phyloP scores from a whole-genome alignment of 2,113 vertebrate genomes.

The Baryphthengus martii region DNA sequence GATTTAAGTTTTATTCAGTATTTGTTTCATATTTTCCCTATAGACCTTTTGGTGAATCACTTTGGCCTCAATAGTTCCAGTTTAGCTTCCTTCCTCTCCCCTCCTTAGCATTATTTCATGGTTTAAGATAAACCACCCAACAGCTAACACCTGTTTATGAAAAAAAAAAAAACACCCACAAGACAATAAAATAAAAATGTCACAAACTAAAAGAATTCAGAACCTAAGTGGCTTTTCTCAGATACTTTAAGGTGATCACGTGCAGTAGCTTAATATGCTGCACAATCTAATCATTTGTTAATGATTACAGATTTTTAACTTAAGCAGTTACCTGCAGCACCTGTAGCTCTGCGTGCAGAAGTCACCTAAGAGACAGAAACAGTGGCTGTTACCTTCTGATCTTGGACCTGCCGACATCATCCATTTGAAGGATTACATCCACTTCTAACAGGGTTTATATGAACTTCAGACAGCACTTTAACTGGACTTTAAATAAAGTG shows the following conservation, averaged over 20 bases:
- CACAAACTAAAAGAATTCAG: not conserved
- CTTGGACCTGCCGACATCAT: not conserved
- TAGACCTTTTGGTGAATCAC: not conserved
- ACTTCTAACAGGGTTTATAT: not conserved
- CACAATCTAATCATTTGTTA: not conserved
- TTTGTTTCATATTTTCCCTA: not conserved
- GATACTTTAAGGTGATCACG: not conserved
- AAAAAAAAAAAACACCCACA: not conserved
- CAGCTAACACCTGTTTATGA: not conserved
- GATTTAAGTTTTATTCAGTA: not conserved
- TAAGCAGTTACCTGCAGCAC: not conserved
- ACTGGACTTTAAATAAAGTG: not conserved
- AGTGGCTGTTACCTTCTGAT: not conserved
- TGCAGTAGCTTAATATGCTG: not conserved
- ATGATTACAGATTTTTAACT: not conserved
- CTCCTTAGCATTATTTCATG: not conserved
- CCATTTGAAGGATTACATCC: not conserved
- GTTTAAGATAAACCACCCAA: not conserved
- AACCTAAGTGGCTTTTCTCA: not conserved
- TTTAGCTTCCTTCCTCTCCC: not conserved
- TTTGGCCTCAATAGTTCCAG: not conserved
- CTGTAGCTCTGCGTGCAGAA: not conserved
- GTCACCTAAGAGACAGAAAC: not conserved
- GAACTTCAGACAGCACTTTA: not conserved
- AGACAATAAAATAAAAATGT: not conserved